Base-by-base conservation (phyloP, 2,888 invertebrate genomes). In the Tupiocoris notatus region DNA sequence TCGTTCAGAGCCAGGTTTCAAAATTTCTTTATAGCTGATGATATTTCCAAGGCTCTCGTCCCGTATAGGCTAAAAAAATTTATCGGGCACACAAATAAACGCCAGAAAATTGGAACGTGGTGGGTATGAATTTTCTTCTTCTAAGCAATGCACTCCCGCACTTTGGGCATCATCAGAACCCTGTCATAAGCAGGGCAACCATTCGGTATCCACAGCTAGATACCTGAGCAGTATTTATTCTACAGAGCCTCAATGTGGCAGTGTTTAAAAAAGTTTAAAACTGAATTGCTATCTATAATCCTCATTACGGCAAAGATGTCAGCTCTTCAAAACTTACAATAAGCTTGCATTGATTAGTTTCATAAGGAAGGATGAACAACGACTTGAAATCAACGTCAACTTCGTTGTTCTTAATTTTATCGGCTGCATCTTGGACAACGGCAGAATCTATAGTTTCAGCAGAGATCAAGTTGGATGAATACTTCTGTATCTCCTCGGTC, bases 351-450 rank as follows among this genome's bases (percentile, higher is more conserved):
- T 54, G 39, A 20, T 73, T 73, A 1, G 22, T 18, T 1, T 73
- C 73, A 18, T 54, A 73, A 20, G 73, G 73, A 25, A 73, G 16
- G 6, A 73, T 63, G 58, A 73, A 62, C 54, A 73, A 17, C 21
- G 73, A 54, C 54, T 73, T 61, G 56, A 73, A 73, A 54, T 73
- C 73, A 1, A 73, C n/a, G 24, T 73, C 63, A 1, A 54, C 62
- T 61, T 73, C 54, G 12, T 62, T 62, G 1, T 17, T 39, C 62
- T 73, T 21, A 1, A 73, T n/a, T 54, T 39, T 20, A n/a, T 73
- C 39, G 6, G 61, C 39, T 7, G 73, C 73, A 0, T 21, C 39
- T 24, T 61, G 39, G 1, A 73, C 63, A 12, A 54, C 56, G 1
- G 18, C 12, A 2, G 62, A 62, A 18, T 63, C 54, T 12, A 73